A percentile compares a stretch with the other conserved stretches of the same genome.
Conservation (phyloP, 2,797 vertebrate genomes). For the Pitangus sulphuratus region DNA sequence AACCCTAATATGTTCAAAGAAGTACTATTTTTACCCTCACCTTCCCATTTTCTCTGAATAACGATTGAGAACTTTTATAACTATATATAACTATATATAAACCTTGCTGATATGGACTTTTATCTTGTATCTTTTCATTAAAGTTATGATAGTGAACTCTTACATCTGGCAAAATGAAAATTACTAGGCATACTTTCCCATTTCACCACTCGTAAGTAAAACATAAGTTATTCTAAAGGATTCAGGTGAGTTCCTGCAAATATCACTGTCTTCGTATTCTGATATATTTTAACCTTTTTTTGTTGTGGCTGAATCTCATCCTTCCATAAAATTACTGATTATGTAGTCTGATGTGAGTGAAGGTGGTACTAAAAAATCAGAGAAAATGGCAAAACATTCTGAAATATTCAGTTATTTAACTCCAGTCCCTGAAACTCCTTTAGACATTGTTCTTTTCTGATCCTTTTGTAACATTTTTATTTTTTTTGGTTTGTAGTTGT, state of each 20-base stretch:
- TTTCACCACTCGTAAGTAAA: not conserved
- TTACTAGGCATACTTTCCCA: not conserved
- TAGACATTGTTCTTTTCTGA: not conserved
- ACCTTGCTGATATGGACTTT: not conserved
- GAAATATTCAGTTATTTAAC: not conserved
- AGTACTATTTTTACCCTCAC: not conserved
- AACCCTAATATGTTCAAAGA: not conserved
- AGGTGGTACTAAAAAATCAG: not conserved
- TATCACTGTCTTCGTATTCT: not conserved
- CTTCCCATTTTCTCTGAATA: not conserved
- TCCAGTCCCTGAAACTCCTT: not conserved
- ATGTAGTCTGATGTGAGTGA: not conserved
- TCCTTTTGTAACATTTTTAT: not conserved
- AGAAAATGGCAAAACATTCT: not conserved
- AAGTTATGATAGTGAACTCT: not conserved
- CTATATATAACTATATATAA: not conserved
- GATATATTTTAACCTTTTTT: not conserved
- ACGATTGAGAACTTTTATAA: not conserved
- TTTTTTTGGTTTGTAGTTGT: not conserved
- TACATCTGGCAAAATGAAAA: not conserved
- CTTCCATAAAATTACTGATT: not conserved
- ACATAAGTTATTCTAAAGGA: not conserved
- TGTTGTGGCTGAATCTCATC: not conserved
- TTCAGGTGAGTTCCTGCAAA: not conserved
- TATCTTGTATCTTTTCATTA: not conserved